phyloP scores from a whole-genome alignment of 2,797 vertebrate genomes.

The Danionella dracula region DNA sequence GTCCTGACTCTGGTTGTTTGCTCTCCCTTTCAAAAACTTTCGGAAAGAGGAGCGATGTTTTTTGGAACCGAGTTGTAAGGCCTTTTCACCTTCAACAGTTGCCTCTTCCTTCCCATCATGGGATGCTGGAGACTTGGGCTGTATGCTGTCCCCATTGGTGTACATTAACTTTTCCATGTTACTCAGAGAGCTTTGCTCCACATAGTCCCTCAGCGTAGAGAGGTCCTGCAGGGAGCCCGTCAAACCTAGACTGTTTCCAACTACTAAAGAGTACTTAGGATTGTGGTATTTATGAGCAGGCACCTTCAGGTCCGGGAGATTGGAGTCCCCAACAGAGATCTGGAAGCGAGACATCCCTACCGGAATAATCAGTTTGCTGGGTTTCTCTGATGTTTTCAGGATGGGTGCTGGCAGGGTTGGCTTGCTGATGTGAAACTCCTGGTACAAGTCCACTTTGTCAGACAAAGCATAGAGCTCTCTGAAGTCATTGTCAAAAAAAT shows the following conservation, averaged over 20 bases:
- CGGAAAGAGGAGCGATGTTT: slow-evolving; percentile 65
- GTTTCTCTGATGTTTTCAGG: slow-evolving; percentile 22
- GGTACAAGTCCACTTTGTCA: slow-evolving; percentile 81
- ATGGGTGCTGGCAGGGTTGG: slow-evolving; percentile 53
- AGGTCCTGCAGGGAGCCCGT: slow-evolving; percentile 67
- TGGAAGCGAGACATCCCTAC: slow-evolving; percentile 68
- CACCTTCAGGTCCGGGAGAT: slow-evolving; percentile 58
- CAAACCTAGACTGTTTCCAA: slow-evolving; percentile 66
- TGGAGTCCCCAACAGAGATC: slow-evolving; percentile 54
- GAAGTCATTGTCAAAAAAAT: slow-evolving; percentile 88
- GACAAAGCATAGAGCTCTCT: slow-evolving; percentile 89
- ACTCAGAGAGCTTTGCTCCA: slow-evolving; percentile 25
- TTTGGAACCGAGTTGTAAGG: slow-evolving; percentile 32
- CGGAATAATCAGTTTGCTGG: background rate
- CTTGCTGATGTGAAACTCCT: slow-evolving; percentile 76
- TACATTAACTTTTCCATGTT: slow-evolving; percentile 34
- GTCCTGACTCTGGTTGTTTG: slow-evolving; percentile 48
- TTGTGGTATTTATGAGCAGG: slow-evolving; percentile 91
- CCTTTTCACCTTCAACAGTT: slow-evolving; percentile 42
- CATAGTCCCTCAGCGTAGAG: slow-evolving; percentile 38
- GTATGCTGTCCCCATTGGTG: background rate
- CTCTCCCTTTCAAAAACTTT: slow-evolving; percentile 61
- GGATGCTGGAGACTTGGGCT: background rate
- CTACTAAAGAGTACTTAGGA: slow-evolving; percentile 88
- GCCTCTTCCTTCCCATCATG: slow-evolving; percentile 34